A percentile compares a stretch with the other conserved stretches of the same genome.
phyloP scores from a whole-genome alignment of 2,113 vertebrate species.

The Isurus oxyrinchus region DNA sequence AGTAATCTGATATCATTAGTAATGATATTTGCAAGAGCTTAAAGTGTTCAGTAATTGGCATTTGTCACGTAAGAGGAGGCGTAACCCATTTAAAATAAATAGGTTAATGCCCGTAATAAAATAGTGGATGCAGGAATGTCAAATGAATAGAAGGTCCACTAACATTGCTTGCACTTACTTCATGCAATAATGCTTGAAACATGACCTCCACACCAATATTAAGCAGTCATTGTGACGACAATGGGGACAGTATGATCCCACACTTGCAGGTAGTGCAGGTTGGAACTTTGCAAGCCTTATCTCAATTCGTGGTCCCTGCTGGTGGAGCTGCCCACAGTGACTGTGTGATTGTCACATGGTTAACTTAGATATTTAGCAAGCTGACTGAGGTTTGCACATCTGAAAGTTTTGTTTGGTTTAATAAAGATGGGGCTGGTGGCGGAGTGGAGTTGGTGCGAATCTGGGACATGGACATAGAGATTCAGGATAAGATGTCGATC shows the following conservation, averaged over 20 bases:
- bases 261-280: neutral
- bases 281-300: neutral
- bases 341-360: neutral
- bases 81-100: neutral
- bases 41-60: neutral
- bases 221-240: neutral
- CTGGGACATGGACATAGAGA: no score
- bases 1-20: neutral
- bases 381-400: neutral
- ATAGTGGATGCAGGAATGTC: neutral
- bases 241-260: neutral
- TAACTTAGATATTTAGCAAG: neutral
- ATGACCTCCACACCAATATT: neutral
- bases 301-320: neutral
- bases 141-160: neutral
- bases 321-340: neutral
- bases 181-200: neutral
- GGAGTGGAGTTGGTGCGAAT: no score
- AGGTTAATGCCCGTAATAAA: neutral
- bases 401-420: neutral
- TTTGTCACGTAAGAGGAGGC: neutral
- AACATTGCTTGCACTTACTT: neutral
- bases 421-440: neutral
- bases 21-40: neutral
- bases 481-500: no score